phyloP scores from a whole-genome alignment of 1,140 invertebrate genomes.

The Caerostris darwini region DNA sequence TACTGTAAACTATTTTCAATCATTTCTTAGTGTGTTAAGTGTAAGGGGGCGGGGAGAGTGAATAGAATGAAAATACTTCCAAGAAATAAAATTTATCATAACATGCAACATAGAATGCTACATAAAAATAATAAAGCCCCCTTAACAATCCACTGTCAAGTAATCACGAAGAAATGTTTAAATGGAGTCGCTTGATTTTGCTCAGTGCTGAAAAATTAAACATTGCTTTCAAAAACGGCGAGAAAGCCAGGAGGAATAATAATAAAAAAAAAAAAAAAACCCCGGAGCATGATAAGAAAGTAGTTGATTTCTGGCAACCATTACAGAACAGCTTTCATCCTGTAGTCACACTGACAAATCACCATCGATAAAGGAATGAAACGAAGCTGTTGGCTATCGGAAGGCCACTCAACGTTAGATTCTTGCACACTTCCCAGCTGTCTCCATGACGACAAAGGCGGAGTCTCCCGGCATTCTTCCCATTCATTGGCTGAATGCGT shows the following conservation, averaged over 20 bases:
- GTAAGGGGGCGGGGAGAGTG: too few species aligned
- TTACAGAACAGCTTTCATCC: conserved; percentile 69
- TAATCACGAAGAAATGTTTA: not conserved
- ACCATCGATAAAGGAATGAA: conserved; percentile 72
- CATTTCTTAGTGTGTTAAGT: too few species aligned
- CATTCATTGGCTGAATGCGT: conserved; percentile 11
- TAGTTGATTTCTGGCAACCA: conserved; percentile 60
- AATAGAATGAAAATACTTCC: too few species aligned
- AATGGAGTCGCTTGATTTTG: not conserved
- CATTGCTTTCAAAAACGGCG: not conserved
- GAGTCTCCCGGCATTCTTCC: not conserved
- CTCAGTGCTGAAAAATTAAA: not conserved
- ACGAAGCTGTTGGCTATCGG: conserved; percentile 69
- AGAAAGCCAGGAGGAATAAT: not conserved
- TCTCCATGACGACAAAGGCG: conserved; percentile 67
- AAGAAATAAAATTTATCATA: too few species aligned
- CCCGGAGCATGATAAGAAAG: not conserved
- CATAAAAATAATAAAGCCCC: too few species aligned
- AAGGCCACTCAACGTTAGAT: conserved; percentile 62
- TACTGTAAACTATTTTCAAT: too few species aligned
- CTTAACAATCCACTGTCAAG: too few species aligned
- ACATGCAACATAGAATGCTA: too few species aligned
- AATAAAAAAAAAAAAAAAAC: not conserved
- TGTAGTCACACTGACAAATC: conserved; percentile 72
- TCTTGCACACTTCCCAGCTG: conserved; percentile 34